A percentile compares a stretch with the other conserved stretches of the same genome.
Evolutionary conservation across 2,888 invertebrate genomes (phyloP).

Genomic region (Furcula furcula): DNA sequence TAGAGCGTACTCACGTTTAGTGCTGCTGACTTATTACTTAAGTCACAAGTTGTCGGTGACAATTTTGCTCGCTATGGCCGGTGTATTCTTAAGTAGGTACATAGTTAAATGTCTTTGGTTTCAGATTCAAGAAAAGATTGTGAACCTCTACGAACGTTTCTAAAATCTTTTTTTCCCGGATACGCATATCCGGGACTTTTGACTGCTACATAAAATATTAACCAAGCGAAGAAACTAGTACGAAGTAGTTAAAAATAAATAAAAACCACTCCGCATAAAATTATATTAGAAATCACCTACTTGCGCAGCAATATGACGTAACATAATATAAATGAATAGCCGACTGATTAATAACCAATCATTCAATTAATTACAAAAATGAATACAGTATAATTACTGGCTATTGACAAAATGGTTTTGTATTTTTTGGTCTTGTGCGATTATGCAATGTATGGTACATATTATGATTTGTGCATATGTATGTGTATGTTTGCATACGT

Average conservation of each 20-base stretch:
- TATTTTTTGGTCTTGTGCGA: conserved; percentile 5
- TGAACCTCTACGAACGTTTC: too few relatives aligned
- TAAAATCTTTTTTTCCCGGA: too few relatives aligned
- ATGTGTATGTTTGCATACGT: too few relatives aligned
- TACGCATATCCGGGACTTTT: too few relatives aligned
- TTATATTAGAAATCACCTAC: conserved; percentile 23
- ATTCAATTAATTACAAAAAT: conserved; percentile 28
- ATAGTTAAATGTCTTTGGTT: too few relatives aligned
- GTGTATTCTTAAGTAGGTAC: too few relatives aligned
- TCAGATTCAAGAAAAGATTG: too few relatives aligned
- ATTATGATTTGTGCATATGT: neutral
- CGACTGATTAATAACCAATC: conserved; percentile 12
- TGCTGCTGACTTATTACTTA: too few relatives aligned
- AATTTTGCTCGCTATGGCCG: too few relatives aligned
- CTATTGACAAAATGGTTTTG: conserved; percentile 22
- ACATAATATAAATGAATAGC: conserved; percentile 16
- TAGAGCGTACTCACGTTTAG: too few relatives aligned
- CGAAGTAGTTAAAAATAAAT: conserved; percentile 7
- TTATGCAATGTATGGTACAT: neutral
- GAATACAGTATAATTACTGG: conserved; percentile 22
- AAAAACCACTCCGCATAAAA: conserved; percentile 6
- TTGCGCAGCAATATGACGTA: conserved; percentile 25
- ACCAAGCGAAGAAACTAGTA: neutral
- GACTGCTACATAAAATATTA: too few relatives aligned
- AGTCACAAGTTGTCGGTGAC: too few relatives aligned